Evolutionary conservation across 2,888 invertebrate species (phyloP), one percentile per base, ranked within the genome.

Genomic region (Drosophila infuscata): DNA sequence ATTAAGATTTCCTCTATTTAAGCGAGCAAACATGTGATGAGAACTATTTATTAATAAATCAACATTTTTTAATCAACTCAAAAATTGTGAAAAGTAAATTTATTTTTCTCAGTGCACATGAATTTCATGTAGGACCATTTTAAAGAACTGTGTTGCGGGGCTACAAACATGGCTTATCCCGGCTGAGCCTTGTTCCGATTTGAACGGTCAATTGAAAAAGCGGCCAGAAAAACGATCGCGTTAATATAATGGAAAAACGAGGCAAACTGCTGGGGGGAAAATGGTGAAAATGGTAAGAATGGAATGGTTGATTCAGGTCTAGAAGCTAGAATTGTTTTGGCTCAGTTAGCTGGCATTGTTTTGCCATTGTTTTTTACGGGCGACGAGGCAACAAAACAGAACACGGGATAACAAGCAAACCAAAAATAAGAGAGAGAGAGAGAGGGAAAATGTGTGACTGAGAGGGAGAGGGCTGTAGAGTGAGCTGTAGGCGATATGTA

Each of bases 141-240:
- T 43, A 29, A 25, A 20, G 51, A 25, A 62, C 71, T 78, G 57
- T 83, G 74, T 83, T 81, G 77, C 80, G 75, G 77, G 73, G 73
- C 89, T 82, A 80, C 81, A 85, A 88, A 89, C 76, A 52, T 52
- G 76, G 91, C 91, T 92, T 84, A 92, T 90, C 92, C 88, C 43
- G 74, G 90, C 87, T 92, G 80, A 92, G 88, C 91, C 91, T 80
- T 91, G 91, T 91, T 89, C 85, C 91, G 85, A 88, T 84, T 82
- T 86, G 75, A 83, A 91, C 83, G 92, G 92, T 92, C 91, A 92
- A 92, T 92, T 91, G 92, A 90, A 90, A 90, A 88, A 79, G 83
- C 82, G 83, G 65, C 81, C 88, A 79, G 77, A 58, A 83, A 83
- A 84, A 83, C 85, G 84, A 89, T 84, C 88, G 71, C 62, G 70